These are phyloP conservation scores for Amphipoea oculea DNA, from an alignment of 2,888 invertebrate species.

Conservation along the genomic window DNA sequence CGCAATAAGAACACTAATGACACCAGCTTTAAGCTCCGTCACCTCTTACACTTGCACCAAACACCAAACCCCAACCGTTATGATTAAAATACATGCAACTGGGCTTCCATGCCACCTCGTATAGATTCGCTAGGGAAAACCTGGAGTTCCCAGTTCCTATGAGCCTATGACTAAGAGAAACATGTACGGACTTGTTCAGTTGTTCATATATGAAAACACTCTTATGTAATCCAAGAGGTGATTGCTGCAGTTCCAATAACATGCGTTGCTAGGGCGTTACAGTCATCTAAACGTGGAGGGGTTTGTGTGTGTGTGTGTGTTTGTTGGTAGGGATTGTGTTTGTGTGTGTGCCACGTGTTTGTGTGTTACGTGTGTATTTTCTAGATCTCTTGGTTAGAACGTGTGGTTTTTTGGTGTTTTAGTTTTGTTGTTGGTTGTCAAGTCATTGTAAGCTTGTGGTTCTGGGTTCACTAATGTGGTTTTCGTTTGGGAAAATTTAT, in stretches of 20 bases:
- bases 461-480: background rate
- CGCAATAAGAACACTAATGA: background rate
- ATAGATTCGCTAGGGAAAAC: constrained; percentile 72
- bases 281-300: constrained; percentile 48
- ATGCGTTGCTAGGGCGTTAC: constrained; percentile 28
- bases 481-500: too few relatives aligned
- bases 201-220: constrained; percentile 36
- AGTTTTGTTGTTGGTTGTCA: background rate
- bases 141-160: constrained; percentile 33
- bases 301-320: constrained; percentile 3
- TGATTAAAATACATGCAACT: constrained; percentile 54
- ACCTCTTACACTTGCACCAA: constrained; percentile 36
- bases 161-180: constrained; percentile 47
- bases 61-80: constrained; percentile 40
- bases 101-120: constrained; percentile 58
- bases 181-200: constrained; percentile 28
- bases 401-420: background rate
- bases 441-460: background rate
- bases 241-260: constrained; percentile 42
- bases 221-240: constrained; percentile 35
- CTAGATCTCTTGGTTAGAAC: background rate
- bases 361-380: background rate
- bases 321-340: background rate
- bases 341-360: constrained; percentile 34
- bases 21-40: background rate